These are phyloP conservation scores for Aphaenogaster floridana DNA, from an alignment of 1,140 invertebrate species.

Conservation along the genomic window DNA sequence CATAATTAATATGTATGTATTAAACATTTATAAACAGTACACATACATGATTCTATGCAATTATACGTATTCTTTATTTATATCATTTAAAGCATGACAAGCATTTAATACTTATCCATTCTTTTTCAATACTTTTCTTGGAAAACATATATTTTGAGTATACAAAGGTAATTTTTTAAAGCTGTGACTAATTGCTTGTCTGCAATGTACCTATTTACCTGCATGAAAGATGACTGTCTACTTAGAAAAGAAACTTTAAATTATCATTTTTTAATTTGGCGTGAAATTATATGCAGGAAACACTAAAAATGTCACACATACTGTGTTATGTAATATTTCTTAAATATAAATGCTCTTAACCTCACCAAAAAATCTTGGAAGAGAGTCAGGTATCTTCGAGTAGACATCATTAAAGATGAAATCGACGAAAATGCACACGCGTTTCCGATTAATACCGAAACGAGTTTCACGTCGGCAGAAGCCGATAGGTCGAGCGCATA, in stretches of 20 bases:
- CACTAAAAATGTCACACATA: background rate
- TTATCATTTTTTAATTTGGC: background rate
- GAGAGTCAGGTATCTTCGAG: constrained; percentile 1
- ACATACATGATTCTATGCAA: background rate
- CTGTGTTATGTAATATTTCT: background rate
- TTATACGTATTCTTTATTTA: background rate
- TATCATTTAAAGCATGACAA: background rate
- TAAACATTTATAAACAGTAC: background rate
- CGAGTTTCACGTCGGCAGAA: constrained; percentile 33
- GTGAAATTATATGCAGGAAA: constrained; percentile 8
- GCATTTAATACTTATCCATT: background rate
- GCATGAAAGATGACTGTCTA: no score
- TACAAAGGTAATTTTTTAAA: background rate
- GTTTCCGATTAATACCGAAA: constrained; percentile 52
- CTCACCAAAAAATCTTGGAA: background rate
- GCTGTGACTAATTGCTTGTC: background rate
- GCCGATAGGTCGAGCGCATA: constrained; percentile 67
- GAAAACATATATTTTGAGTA: background rate
- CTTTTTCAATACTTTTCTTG: background rate
- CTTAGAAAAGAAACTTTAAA: no score
- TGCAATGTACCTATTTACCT: background rate
- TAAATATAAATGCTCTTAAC: no score
- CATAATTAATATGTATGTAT: background rate
- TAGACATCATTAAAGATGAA: constrained; percentile 22
- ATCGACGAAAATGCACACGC: constrained; percentile 5